These are phyloP conservation scores for Rhagium mordax DNA, from an alignment of 2,888 invertebrate genomes.

Conservation along the genomic window DNA sequence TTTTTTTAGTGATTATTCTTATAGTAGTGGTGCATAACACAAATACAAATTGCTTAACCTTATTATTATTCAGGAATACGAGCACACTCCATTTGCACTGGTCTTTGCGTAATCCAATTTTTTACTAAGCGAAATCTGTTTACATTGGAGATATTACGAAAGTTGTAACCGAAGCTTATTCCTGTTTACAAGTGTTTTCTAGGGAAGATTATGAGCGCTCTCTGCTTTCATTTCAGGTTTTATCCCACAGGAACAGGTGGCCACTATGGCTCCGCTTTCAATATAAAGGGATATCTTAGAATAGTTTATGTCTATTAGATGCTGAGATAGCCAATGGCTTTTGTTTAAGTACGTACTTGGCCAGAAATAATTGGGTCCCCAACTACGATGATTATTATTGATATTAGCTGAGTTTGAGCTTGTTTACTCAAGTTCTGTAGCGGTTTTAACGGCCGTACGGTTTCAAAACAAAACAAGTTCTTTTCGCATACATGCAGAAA, in stretches of 20 bases:
- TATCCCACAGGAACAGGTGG: conserved; percentile 52
- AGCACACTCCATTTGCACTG: no score
- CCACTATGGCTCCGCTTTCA: conserved; percentile 49
- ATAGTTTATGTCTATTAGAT: conserved; percentile 34
- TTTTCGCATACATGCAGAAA: no score
- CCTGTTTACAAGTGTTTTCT: conserved; percentile 57
- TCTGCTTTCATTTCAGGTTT: conserved; percentile 46
- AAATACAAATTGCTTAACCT: neutral
- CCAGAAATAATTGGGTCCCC: conserved; percentile 19
- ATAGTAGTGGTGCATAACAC: neutral
- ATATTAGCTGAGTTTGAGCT: neutral
- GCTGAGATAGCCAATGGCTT: conserved; percentile 36
- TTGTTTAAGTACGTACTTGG: conserved; percentile 26
- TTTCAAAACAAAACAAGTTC: no score
- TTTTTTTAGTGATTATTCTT: no score
- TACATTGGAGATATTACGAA: conserved; percentile 25
- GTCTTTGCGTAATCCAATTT: neutral
- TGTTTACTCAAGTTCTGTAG: conserved; percentile 7
- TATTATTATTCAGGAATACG: neutral
- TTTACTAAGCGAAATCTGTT: neutral
- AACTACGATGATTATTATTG: conserved; percentile 6
- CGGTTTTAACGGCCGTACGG: no score
- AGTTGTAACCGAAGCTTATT: conserved; percentile 29
- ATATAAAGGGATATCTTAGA: conserved; percentile 44
- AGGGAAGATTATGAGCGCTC: conserved; percentile 50